phyloP scores from a whole-genome alignment of 2,797 vertebrate genomes.

The Myotis findleyi region DNA sequence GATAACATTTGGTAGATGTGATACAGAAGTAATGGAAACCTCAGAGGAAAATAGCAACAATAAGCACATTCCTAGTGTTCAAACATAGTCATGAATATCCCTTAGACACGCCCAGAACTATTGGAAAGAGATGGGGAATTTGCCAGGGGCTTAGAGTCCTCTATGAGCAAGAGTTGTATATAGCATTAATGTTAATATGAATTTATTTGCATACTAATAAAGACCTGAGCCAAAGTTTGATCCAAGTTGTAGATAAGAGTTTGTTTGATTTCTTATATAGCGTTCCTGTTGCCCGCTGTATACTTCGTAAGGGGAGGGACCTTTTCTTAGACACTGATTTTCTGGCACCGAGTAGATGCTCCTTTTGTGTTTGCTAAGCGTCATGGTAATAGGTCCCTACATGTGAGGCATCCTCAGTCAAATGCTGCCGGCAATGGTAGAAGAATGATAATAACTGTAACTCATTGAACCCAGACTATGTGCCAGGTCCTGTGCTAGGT shows the following conservation, averaged over 20 bases:
- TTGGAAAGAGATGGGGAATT: background rate
- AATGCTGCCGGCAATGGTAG: background rate
- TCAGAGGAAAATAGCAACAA: background rate
- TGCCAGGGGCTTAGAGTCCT: background rate
- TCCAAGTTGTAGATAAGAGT: background rate
- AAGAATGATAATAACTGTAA: background rate
- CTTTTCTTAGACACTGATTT: background rate
- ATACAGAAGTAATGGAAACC: background rate
- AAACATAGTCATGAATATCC: background rate
- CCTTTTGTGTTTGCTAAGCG: background rate
- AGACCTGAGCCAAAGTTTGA: background rate
- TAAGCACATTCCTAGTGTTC: background rate
- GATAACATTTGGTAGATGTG: background rate
- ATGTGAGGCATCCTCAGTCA: background rate
- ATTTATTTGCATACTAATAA: background rate
- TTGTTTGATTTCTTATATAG: background rate
- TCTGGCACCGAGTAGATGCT: background rate
- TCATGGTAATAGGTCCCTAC: background rate
- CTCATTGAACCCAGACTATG: background rate
- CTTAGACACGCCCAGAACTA: background rate
- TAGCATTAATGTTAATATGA: background rate
- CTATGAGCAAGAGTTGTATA: background rate
- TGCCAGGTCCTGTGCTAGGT: background rate
- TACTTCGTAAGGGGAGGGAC: background rate
- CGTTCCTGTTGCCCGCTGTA: background rate